Evolutionary conservation across 2,888 invertebrate genomes (phyloP).

Genomic region (Physocephala rufipes): DNA sequence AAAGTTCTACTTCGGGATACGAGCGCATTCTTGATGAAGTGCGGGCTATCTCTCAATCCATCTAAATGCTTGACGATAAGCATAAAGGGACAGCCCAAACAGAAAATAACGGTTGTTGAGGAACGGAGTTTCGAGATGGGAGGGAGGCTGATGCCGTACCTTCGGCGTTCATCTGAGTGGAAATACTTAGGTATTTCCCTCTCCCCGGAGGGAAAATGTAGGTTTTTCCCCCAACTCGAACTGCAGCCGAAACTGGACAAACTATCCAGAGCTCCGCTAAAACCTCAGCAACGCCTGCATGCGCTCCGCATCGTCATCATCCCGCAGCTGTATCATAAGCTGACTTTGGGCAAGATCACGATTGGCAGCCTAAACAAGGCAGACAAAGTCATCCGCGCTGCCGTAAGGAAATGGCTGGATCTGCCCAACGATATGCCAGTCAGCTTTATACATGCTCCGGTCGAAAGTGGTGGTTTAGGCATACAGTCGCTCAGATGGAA

Average conservation of each 20-base stretch:
- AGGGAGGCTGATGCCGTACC: not conserved
- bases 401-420: slow-evolving; percentile 14
- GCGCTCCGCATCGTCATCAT: not conserved
- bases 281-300: slow-evolving; percentile 17
- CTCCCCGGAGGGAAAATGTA: not conserved
- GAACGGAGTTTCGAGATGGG: not conserved
- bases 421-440: not conserved
- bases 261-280: slow-evolving; percentile 1
- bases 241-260: not conserved
- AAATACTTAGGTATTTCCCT: slow-evolving; percentile 6
- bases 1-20: not conserved
- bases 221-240: slow-evolving; percentile 6
- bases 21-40: slow-evolving; percentile 3
- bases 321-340: slow-evolving; percentile 6
- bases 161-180: not conserved
- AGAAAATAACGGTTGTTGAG: slow-evolving; percentile 12
- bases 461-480: not conserved
- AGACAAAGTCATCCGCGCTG: not conserved
- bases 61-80: not conserved
- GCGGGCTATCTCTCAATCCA: not conserved
- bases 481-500: slow-evolving; percentile 1
- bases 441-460: slow-evolving; percentile 5
- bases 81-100: slow-evolving; percentile 3
- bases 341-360: slow-evolving; percentile 5
- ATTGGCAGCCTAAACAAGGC: slow-evolving; percentile 8